These are phyloP conservation scores for Mizuhopecten yessoensis DNA, from an alignment of 1,140 invertebrate genomes.

Conservation along the genomic window DNA sequence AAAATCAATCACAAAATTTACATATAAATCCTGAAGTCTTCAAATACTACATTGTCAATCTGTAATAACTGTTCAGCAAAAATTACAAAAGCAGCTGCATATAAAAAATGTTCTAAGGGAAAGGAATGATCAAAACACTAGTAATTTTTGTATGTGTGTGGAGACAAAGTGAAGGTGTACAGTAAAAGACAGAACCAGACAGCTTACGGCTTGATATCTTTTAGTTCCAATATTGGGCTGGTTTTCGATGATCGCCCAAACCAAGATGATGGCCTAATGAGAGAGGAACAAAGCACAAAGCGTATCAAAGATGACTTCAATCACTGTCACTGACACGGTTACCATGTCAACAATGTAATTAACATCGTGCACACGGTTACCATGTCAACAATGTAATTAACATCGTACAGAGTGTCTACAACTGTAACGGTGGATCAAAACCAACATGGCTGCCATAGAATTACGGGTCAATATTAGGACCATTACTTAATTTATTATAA, in stretches of 20 bases:
- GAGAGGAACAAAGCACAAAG: not conserved
- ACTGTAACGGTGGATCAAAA: no score
- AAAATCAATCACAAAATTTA: no score
- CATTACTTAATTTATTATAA: no score
- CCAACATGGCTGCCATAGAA: no score
- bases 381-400: no score
- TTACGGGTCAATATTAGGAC: no score
- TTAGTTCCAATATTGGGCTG: slow-evolving; percentile 8
- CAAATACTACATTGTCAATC: not conserved
- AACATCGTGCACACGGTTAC: no score
- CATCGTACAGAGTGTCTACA: no score
- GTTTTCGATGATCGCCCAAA: slow-evolving; percentile 10
- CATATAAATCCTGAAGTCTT: no score
- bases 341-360: no score
- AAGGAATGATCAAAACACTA: slow-evolving; percentile 31
- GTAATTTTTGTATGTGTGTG: not conserved
- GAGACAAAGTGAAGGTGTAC: not conserved
- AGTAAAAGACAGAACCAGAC: not conserved
- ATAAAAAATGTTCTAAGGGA: not conserved
- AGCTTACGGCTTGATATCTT: slow-evolving; percentile 16
- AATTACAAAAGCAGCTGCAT: not conserved
- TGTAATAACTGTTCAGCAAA: not conserved
- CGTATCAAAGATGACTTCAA: not conserved
- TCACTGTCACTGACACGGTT: no score
- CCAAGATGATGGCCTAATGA: not conserved